Evolutionary conservation across 2,888 invertebrate species (phyloP).

Genomic region (Selenia dentaria): DNA sequence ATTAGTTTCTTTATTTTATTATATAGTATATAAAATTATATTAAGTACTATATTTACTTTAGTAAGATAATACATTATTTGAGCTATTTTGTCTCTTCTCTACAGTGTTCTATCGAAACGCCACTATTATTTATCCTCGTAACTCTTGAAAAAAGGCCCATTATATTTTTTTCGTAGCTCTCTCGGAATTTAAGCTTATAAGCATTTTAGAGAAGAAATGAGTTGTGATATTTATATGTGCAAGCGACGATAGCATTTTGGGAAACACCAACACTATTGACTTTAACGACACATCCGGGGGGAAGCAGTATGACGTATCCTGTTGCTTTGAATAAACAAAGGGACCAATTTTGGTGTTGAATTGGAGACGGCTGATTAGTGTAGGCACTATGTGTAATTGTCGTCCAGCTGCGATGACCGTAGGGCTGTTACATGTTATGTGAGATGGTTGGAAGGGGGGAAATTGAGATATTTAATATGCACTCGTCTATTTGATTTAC

Average conservation of each 20-base stretch:
- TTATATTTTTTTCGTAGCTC: too few relatives aligned
- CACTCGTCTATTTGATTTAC: too few relatives aligned
- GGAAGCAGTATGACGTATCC: conserved; percentile 66
- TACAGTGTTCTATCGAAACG: too few relatives aligned
- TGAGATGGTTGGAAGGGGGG: conserved; percentile 11
- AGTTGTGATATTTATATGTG: not conserved
- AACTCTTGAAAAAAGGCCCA: too few relatives aligned
- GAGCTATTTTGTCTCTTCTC: too few relatives aligned
- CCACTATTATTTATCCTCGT: too few relatives aligned
- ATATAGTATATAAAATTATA: too few relatives aligned
- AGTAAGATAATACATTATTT: too few relatives aligned
- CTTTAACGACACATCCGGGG: conserved; percentile 78
- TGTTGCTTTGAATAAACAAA: conserved; percentile 76
- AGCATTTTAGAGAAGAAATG: too few relatives aligned
- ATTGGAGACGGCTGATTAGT: conserved; percentile 61
- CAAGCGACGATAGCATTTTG: conserved; percentile 47
- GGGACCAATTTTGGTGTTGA: conserved; percentile 71
- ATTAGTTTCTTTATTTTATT: too few relatives aligned
- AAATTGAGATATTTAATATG: not conserved
- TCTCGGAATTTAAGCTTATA: too few relatives aligned
- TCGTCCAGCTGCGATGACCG: conserved; percentile 28
- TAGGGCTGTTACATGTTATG: conserved; percentile 16
- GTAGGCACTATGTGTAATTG: conserved; percentile 26
- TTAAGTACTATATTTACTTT: too few relatives aligned
- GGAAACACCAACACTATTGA: conserved; percentile 76